Base-by-base conservation (phyloP, 2,888 invertebrate species). In the Dendrolimus houi region DNA sequence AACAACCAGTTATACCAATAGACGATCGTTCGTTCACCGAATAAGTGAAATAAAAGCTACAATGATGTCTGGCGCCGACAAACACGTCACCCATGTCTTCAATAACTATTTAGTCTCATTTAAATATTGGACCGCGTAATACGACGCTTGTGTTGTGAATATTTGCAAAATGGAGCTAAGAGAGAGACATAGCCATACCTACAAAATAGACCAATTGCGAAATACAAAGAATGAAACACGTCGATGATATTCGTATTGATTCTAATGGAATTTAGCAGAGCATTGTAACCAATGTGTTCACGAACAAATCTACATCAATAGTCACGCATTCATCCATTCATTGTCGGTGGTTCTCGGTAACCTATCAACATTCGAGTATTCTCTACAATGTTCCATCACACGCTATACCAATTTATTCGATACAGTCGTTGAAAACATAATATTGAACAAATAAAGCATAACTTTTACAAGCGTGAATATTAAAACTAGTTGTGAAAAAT, bases 11-110 rank as follows among this genome's bases (percentile, higher is more conserved):
- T 63, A 64, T 68, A 68, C 60, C 68, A 70, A 69, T 69, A 67
- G 65, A 64, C 64, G 68, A 68, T 67, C 65, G 74, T 74, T 70
- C 67, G 66, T 70, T 75, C 71, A 72, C 65, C 67, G 64, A 67
- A 65, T 67, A 66, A 64, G 65, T 60, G 65, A 70, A 74, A 72
- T 72, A 72, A 66, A 69, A 69, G 63, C 62, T 57, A 65, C 69
- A 75, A 71, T 70, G 68, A 70, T 66, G 67, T 65, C 69, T 75
- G 74, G 72, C 73, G 74, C 74, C 69, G 65, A 63, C 65, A 57
- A 67, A 57, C 63, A 61, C 59, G 66, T 64, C 69, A 47, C 64
- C 60, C 55, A 60, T 57, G 60, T 63, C 66, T 64, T 65, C 63
- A 63, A 65, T 59, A 55, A 56, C 59, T 55, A 55, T 56, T 13